Percentiles rank a stretch among this genome's conserved stretches.
phyloP scores from a whole-genome alignment of 1,140 invertebrate genomes.

The Adoxophyes honmai region DNA sequence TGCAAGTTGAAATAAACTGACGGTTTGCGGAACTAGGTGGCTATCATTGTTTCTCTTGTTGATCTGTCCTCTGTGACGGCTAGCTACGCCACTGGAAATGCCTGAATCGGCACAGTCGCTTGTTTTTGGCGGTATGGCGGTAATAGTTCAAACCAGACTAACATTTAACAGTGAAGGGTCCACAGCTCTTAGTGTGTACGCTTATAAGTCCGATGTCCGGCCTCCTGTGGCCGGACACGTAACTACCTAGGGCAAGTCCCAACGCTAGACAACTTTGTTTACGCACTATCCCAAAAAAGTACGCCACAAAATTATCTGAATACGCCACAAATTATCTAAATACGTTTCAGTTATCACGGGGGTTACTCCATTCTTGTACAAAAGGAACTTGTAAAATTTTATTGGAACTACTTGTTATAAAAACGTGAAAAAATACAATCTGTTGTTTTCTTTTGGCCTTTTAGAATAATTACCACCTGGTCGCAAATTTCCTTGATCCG shows the following conservation, averaged over 20 bases:
- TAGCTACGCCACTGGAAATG: too few species aligned
- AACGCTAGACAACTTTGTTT: conserved; percentile 52
- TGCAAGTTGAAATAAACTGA: too few species aligned
- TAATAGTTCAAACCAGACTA: too few species aligned
- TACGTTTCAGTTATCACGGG: conserved; percentile 54
- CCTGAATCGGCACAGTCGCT: too few species aligned
- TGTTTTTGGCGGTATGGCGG: too few species aligned
- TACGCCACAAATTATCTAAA: conserved; percentile 60
- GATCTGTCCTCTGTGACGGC: too few species aligned
- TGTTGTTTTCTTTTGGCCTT: conserved; percentile 19
- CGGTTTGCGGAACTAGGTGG: too few species aligned
- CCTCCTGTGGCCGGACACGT: background rate
- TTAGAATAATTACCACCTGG: too few species aligned
- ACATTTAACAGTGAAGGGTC: background rate
- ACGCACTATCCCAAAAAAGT: conserved; percentile 63
- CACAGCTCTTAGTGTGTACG: background rate
- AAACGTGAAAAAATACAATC: conserved; percentile 57
- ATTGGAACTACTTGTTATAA: conserved; percentile 76
- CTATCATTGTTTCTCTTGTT: too few species aligned
- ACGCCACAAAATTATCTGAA: too few species aligned
- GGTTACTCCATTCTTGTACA: conserved; percentile 67
- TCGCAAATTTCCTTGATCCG: too few species aligned
- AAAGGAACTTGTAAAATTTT: conserved; percentile 74
- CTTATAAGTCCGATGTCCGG: background rate
- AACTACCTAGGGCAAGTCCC: conserved; percentile 16